Conservation (phyloP, 2,797 vertebrate species). For the Cheirogaleus major region DNA sequence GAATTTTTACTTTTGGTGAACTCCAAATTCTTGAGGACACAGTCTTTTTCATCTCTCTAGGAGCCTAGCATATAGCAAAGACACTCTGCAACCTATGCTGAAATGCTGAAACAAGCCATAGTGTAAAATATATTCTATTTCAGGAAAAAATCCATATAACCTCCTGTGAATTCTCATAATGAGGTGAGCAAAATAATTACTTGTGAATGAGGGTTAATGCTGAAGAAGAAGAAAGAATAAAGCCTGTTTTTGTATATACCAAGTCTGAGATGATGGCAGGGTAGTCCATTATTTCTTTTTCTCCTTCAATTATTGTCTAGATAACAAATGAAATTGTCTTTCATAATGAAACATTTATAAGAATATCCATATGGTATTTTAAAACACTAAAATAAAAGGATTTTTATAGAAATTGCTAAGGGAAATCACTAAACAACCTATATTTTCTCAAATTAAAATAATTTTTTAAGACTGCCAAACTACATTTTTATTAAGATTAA, state of each 20-base stretch:
- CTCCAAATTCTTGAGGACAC: background rate
- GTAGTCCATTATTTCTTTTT: background rate
- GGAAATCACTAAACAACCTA: background rate
- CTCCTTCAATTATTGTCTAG: background rate
- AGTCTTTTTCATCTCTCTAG: background rate
- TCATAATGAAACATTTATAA: background rate
- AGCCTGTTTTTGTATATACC: background rate
- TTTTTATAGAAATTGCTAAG: background rate
- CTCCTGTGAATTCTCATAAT: background rate
- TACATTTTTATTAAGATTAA: background rate
- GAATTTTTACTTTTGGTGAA: background rate
- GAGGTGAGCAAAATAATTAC: background rate
- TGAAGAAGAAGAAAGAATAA: background rate
- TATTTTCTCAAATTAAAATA: conserved; percentile 12
- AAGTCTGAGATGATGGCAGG: background rate
- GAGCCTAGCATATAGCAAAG: background rate
- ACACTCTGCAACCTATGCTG: background rate
- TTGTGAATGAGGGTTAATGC: background rate
- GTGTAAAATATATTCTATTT: background rate
- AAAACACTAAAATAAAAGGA: background rate
- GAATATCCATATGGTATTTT: background rate
- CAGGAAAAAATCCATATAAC: background rate
- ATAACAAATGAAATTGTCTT: background rate
- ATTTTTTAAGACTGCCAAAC: background rate
- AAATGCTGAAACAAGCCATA: background rate